Percentiles rank a stretch among this genome's conserved stretches.
Evolutionary conservation across 2,888 invertebrate species (phyloP).

Genomic region (Chloromyia formosa): DNA sequence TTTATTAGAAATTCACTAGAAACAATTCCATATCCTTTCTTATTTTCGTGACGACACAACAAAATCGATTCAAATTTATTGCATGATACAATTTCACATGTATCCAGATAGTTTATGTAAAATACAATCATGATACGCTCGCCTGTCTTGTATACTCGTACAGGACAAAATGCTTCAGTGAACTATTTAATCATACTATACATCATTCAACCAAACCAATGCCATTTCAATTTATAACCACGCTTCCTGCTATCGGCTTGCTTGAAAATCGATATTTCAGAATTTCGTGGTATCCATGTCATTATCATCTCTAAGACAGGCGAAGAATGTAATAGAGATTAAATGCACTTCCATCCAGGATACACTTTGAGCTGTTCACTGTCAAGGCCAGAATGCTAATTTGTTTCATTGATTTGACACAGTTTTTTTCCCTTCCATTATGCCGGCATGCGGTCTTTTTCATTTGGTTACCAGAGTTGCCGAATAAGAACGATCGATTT

Average conservation of each 20-base stretch:
- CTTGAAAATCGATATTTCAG: neutral
- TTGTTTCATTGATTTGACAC: conserved; percentile 39
- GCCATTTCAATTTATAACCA: no score
- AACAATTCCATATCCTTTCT: no score
- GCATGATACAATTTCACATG: no score
- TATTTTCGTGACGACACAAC: no score
- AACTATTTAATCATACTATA: no score
- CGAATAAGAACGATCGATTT: neutral
- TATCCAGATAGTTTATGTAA: no score
- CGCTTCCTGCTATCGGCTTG: neutral
- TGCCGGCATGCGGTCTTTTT: neutral
- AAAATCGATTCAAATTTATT: no score
- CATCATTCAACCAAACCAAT: no score
- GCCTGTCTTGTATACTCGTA: no score
- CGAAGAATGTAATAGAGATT: conserved; percentile 14
- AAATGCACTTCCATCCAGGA: conserved; percentile 11
- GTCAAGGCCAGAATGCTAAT: conserved; percentile 38
- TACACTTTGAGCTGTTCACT: conserved; percentile 24
- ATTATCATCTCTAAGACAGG: neutral
- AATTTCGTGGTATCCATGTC: neutral
- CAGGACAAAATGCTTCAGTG: no score
- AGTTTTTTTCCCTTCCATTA: conserved; percentile 10
- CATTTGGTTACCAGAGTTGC: neutral
- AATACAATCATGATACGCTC: no score
- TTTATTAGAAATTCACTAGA: no score